Base-by-base conservation (phyloP, 2,797 vertebrate genomes). In the Octomys mimax region DNA sequence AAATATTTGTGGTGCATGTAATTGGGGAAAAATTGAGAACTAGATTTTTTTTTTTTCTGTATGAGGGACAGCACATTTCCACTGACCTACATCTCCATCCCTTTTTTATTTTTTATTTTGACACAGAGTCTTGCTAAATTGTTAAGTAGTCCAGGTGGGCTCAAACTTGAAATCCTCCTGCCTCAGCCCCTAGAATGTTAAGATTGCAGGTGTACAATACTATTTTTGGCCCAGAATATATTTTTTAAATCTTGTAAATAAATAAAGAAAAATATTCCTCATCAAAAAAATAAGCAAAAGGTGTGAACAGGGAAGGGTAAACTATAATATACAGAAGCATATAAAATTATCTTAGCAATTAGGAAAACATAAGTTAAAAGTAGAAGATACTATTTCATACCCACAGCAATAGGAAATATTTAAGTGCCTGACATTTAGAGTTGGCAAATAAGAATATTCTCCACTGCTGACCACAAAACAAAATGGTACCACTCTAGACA, bases 351-450 rank as follows among this genome's bases (percentile, higher is more conserved):
- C 39, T 92, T 82, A 95, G 49, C 78, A 91, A 87, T 85, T 92
- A 87, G 16, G n/a, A 33, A 77, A 77, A 87, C 66, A 7, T 24
- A 92, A 87, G 33, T 87, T 71, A 93, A 92, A 91, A 46, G 12
- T 42, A 22, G 84, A 24, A 93, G 42, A 66, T 84, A 81, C 52
- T 31, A 85, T 89, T 90, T 92, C 78, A 71, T 71, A 81, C 75
- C 57, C 49, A 70, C n/a, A 46, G 42, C 12, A 9, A n/a, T 91
- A 61, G 80, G 71, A 96, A 95, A 86, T 86, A 62, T 68, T 95
- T 46, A 96, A 94, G 88, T 75, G n/a, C 70, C 71, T 95, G 71
- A 71, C 77, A 77, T 85, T 66, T 66, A 84, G 91, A 92, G 57
- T 97, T 94, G 79, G 28, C 86, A 94, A 91, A 77, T 88, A 70